Evolutionary conservation across 1,140 invertebrate species (phyloP), one percentile per base, ranked within the genome.

Genomic region (Saxidomus purpurata): DNA sequence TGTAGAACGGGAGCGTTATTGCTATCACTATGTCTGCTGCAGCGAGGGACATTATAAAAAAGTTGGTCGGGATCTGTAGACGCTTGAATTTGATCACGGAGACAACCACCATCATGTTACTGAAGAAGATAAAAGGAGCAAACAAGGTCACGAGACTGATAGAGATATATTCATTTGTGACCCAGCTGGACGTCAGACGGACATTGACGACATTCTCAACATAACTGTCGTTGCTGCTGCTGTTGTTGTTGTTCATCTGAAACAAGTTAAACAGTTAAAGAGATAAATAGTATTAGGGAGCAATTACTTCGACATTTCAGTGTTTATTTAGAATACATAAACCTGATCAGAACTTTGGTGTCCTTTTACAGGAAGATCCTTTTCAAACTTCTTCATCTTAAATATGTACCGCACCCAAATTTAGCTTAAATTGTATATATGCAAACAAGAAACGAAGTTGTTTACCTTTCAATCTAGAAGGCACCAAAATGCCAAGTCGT

Each of bases 51-150:
- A 98, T 98, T 79, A 99, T 98, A 95, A 99, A 99, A 95, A 98
- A 98, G 96, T 99, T 99, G 87, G 98, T 99, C 93, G 98, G 98
- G 90, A 98, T 90, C 61, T 98, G 97, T 63, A 99, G 97, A 96
- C 98, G 98, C 97, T 93, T 91, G 91, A 91, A 94, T 43, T 91
- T 96, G 97, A 97, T 97, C 89, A 96, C 92, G 28, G 91, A 91
- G 1, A 94, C 38, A 49, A 96, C 91, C 1, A 95, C 95, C 31
- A 96, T 77, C 9, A 93, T 83, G 77, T 95, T 98, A 83, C 98
- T 98, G 43, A 98, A 96, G 17, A 99, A 97, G 0, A 98, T 98
- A 83, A 97, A 97, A 34, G 98, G 94, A 82, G 98, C 98, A 91
- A 98, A 98, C 0, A 93, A 22, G 8, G 85, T 71, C 1, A 93